Conservation (phyloP, 2,113 vertebrate genomes). For the Oxyruncus cristatus region DNA sequence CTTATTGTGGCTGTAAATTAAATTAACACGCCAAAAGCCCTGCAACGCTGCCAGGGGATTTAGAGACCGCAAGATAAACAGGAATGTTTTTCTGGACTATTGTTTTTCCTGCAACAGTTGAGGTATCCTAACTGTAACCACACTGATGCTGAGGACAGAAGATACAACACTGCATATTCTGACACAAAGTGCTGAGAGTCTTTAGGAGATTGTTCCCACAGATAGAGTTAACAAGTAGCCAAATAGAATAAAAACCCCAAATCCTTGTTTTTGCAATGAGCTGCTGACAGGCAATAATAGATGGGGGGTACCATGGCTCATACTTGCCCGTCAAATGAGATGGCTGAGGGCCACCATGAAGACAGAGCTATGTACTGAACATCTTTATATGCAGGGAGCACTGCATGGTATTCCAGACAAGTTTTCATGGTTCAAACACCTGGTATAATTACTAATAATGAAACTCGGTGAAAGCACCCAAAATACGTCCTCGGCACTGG, state of each 20-base stretch:
- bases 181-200: not conserved
- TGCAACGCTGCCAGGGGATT: not conserved
- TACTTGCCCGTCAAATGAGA: not conserved
- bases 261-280: not conserved
- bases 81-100: not conserved
- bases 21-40: not conserved
- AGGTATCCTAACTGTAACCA: not conserved
- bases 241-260: not conserved
- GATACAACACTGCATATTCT: not conserved
- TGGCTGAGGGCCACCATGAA: not conserved
- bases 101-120: not conserved
- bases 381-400: not conserved
- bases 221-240: not conserved
- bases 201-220: not conserved
- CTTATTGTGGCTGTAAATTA: not conserved
- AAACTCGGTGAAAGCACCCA: not conserved
- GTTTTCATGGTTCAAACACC: not conserved
- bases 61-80: not conserved
- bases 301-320: not conserved
- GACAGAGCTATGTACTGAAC: not conserved
- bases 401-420: not conserved
- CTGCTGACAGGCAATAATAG: not conserved
- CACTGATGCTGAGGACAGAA: not conserved
- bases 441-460: not conserved
- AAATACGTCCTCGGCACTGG: not conserved